A percentile compares a stretch with the other conserved stretches of the same genome.
Evolutionary conservation across 2,888 invertebrate species (phyloP).

Genomic region (Autographa pulchrina): DNA sequence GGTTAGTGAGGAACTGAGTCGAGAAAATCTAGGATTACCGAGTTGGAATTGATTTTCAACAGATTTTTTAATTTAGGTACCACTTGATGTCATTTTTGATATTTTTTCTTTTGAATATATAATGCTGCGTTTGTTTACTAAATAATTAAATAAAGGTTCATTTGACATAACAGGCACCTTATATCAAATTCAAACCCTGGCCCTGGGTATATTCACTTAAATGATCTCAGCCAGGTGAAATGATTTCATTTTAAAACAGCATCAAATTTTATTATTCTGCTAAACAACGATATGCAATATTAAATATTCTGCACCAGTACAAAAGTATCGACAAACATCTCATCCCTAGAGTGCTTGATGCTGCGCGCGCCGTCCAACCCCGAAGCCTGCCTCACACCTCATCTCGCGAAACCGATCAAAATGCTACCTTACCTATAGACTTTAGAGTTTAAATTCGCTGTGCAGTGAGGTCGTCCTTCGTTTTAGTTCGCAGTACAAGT

Average conservation of each 20-base stretch:
- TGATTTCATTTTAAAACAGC: too few species aligned
- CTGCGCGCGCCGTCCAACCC: slow-evolving; percentile 82
- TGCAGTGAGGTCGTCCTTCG: slow-evolving; percentile 46
- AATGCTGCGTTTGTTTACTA: too few species aligned
- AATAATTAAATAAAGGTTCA: too few species aligned
- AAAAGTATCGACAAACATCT: slow-evolving; percentile 44
- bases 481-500: slow-evolving; percentile 65
- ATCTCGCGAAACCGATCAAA: slow-evolving; percentile 68
- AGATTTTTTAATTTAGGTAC: background rate
- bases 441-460: slow-evolving; percentile 55
- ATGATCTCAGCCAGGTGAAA: too few species aligned
- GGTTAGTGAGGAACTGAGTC: slow-evolving; percentile 62
- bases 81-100: background rate
- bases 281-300: background rate
- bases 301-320: background rate
- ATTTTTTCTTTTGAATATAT: background rate
- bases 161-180: too few species aligned
- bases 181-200: too few species aligned
- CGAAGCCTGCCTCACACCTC: slow-evolving; percentile 72
- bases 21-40: slow-evolving; percentile 29
- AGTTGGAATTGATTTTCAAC: background rate
- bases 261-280: too few species aligned
- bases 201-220: too few species aligned
- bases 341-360: slow-evolving; percentile 72
- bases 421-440: slow-evolving; percentile 55